Evolutionary conservation across 2,888 invertebrate species (phyloP), one percentile per base, ranked within the genome.

Genomic region (Rhyacophila evoluta): DNA sequence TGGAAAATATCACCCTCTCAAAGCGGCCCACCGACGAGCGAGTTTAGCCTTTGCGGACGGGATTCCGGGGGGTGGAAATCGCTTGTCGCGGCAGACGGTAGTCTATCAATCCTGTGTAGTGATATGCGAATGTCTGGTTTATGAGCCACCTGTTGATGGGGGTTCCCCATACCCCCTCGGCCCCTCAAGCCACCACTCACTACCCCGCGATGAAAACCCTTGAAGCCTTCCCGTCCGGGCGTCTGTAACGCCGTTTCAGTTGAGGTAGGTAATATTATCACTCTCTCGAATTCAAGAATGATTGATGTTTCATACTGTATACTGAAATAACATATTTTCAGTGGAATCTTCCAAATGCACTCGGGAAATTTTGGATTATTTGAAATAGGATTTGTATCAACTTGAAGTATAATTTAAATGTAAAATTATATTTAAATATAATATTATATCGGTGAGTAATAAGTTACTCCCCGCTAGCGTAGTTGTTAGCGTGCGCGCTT

Each of bases 101-200:
- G 82, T 83, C 82, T 81, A 83, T 83, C 83, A 83, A 83, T 83
- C 86, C 84, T 84, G 85, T 85, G 86, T 85, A 84, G 84, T 87
- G 87, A 88, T 88, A 88, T 87, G 88, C 88, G 88, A 87, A 88
- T 88, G 88, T 87, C 88, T 88, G 87, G 87, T 88, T 88, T 88
- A 88, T 86, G 88, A 86, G 86, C 88, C 87, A 88, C 88, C 87
- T 88, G 88, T 88, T 88, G 88, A 85, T 75, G 78, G 78, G 73
- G 74, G 75, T 79, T 79, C 79, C 81, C 71, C 75, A 82, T 79
- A 83, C 78, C 79, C 81, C 82, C 83, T 81, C 81, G 81, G 82
- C 80, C 81, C 81, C 82, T 79, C 81, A 81, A 80, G 82, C 84
- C 83, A 82, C 82, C 83, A 83, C 83, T 82, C 83, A 83, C 83